A percentile compares a stretch with the other conserved stretches of the same genome.
Evolutionary conservation across 2,888 invertebrate species (phyloP).

Genomic region (Mystacides longicornis): DNA sequence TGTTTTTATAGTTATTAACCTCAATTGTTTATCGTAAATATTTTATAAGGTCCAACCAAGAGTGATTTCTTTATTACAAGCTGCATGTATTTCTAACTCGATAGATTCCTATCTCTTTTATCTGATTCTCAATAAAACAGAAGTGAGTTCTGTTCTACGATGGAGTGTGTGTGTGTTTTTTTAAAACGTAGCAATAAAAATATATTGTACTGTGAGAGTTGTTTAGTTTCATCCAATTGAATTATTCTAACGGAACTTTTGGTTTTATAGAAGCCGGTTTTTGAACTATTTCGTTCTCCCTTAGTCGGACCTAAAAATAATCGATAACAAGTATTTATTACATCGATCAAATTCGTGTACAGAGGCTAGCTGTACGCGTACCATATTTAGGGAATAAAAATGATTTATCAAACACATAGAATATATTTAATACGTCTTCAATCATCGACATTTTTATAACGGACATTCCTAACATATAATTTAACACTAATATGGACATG

Average conservation of each 20-base stretch:
- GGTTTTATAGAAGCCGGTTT: conserved; percentile 12
- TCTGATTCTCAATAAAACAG: too few relatives aligned
- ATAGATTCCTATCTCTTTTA: too few relatives aligned
- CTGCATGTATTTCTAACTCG: too few relatives aligned
- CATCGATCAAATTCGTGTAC: too few relatives aligned
- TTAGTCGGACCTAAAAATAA: not conserved
- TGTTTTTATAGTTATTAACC: too few relatives aligned
- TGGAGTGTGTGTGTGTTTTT: not conserved
- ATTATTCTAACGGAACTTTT: conserved; percentile 8
- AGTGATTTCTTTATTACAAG: too few relatives aligned
- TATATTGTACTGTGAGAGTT: not conserved
- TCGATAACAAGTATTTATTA: not conserved
- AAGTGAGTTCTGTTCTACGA: too few relatives aligned
- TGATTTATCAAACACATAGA: not conserved
- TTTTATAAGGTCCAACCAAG: too few relatives aligned
- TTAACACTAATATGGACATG: not conserved
- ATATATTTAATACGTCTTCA: not conserved
- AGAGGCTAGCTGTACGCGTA: not conserved
- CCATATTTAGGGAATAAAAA: not conserved
- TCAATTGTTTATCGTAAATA: too few relatives aligned
- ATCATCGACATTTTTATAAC: too few relatives aligned
- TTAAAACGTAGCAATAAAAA: not conserved
- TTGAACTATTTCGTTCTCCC: conserved; percentile 12
- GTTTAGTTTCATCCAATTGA: conserved; percentile 11
- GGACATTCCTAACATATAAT: not conserved